A percentile compares a stretch with the other conserved stretches of the same genome.
Evolutionary conservation across 1,140 invertebrate genomes (phyloP).

Genomic region (Drosophila parvula): DNA sequence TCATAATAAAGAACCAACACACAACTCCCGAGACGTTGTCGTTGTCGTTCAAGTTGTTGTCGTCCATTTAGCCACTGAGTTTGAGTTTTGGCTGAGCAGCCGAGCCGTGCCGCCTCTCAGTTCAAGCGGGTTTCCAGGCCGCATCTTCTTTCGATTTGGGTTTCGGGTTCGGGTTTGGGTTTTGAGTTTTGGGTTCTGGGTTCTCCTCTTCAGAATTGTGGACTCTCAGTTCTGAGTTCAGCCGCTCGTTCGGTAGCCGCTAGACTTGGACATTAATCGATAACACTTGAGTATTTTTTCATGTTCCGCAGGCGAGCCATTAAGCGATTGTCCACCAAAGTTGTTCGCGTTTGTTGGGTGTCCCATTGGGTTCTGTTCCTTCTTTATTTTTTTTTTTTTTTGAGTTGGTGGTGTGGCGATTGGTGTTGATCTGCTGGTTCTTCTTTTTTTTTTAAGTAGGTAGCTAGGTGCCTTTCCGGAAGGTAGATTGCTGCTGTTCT

Average conservation of each 20-base stretch:
- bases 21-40: constrained; percentile 50
- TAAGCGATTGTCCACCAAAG: constrained; percentile 83
- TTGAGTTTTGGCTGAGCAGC: constrained; percentile 79
- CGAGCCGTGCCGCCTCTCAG: no score
- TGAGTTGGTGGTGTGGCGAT: constrained; percentile 23
- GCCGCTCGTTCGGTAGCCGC: constrained; percentile 83
- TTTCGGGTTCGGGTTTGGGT: constrained; percentile 22
- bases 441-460: constrained; percentile 4
- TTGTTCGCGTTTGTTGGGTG: constrained; percentile 30
- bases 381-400: not conserved
- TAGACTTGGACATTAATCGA: constrained; percentile 84
- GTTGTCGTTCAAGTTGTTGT: constrained; percentile 59
- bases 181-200: not conserved
- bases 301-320: constrained; percentile 84
- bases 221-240: constrained; percentile 27
- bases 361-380: constrained; percentile 12
- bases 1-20: constrained; percentile 80
- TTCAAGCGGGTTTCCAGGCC: constrained; percentile 63
- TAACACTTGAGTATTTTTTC: constrained; percentile 84
- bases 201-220: constrained; percentile 1
- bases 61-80: constrained; percentile 79
- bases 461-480: no score
- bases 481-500: not conserved
- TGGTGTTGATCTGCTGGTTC: constrained; percentile 27
- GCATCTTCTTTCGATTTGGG: constrained; percentile 41